Evolutionary conservation across 2,888 invertebrate species (phyloP).

Genomic region (Chrysodeixis includens): DNA sequence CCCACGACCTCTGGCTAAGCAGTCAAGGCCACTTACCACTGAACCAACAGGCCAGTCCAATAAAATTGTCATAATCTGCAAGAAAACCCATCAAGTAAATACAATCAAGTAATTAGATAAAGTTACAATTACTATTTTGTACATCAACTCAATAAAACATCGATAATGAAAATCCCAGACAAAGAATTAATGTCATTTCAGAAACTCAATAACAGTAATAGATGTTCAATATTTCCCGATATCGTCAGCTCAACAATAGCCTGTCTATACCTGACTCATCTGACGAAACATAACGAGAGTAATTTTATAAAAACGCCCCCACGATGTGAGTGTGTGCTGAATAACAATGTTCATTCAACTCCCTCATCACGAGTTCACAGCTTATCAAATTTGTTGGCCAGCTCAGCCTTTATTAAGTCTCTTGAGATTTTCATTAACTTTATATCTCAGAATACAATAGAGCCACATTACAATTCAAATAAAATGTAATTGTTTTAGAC

Average conservation of each 20-base stretch:
- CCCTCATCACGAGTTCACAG: constrained; percentile 51
- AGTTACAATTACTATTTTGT: too few relatives aligned
- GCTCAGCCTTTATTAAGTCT: constrained; percentile 54
- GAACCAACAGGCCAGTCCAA: too few relatives aligned
- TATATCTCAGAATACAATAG: constrained; percentile 59
- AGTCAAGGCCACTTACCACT: too few relatives aligned
- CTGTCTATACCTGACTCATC: constrained; percentile 49
- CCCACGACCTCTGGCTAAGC: too few relatives aligned
- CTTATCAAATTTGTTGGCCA: constrained; percentile 60
- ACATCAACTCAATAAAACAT: background rate
- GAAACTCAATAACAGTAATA: background rate
- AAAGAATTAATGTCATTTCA: background rate
- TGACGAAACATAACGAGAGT: constrained; percentile 39
- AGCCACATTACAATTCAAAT: constrained; percentile 39
- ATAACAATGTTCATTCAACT: constrained; percentile 44
- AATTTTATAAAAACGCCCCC: constrained; percentile 43
- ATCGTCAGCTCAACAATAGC: constrained; percentile 23
- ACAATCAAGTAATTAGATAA: too few relatives aligned
- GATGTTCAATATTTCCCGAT: background rate
- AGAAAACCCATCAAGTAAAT: too few relatives aligned
- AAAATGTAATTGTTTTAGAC: constrained; percentile 55
- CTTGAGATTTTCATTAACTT: constrained; percentile 65
- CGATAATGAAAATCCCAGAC: background rate
- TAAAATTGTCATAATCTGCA: too few relatives aligned
- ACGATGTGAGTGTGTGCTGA: constrained; percentile 41